Evolutionary conservation across 2,888 invertebrate genomes (phyloP).

Genomic region (Aspidiotus rigidus): DNA sequence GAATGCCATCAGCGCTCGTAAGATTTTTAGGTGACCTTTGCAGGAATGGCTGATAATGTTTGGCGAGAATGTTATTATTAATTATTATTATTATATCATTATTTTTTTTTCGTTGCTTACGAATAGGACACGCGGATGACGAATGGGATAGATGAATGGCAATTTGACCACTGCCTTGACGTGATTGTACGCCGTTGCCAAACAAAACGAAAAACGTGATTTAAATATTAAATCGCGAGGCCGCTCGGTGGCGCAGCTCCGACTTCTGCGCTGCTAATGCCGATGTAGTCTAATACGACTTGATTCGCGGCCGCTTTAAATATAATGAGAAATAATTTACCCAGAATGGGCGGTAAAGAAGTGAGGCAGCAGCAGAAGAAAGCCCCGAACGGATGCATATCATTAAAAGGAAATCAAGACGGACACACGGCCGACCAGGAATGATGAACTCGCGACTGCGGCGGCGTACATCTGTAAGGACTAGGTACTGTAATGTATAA

Average conservation of each 20-base stretch:
- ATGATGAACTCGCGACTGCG: constrained; percentile 28
- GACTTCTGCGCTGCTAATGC: neutral
- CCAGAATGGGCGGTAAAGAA: constrained; percentile 20
- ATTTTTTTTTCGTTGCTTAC: neutral
- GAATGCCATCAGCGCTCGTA: neutral
- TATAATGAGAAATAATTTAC: constrained; percentile 32
- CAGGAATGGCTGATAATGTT: neutral
- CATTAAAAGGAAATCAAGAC: constrained; percentile 34
- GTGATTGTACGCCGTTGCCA: constrained; percentile 29
- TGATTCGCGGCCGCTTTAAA: constrained; percentile 24
- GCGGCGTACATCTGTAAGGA: constrained; percentile 1
- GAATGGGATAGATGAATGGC: constrained; percentile 30
- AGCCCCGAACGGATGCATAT: constrained; percentile 32
- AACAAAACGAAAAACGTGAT: constrained; percentile 33
- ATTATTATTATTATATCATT: neutral
- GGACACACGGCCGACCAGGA: constrained; percentile 24
- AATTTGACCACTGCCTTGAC: constrained; percentile 32
- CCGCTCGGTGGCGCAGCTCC: constrained; percentile 19
- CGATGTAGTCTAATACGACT: constrained; percentile 7
- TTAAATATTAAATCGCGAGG: constrained; percentile 34
- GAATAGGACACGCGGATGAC: constrained; percentile 9
- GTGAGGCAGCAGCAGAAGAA: constrained; percentile 13
- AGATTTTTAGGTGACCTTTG: neutral
- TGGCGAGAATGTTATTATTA: neutral
- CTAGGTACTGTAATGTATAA: constrained; percentile 28